These are phyloP conservation scores for Acipenser oxyrinchus DNA, from an alignment of 2,797 vertebrate species.

Conservation along the genomic window DNA sequence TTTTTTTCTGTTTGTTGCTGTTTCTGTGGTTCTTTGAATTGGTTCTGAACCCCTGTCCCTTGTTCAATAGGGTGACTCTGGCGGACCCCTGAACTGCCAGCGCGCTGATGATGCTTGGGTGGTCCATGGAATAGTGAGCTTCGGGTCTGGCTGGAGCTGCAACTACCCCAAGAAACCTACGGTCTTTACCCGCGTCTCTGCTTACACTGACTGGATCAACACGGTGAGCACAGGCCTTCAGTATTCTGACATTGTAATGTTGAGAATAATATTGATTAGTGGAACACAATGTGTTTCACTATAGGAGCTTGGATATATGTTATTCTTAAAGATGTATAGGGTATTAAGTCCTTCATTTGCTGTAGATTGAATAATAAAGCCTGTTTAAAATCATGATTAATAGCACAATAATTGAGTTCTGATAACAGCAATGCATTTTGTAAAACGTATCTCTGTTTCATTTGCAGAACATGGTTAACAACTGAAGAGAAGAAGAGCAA, in stretches of 20 bases:
- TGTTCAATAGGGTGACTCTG: constrained; percentile 70
- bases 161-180: constrained; percentile 74
- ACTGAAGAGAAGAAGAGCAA: constrained; percentile 27
- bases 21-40: background rate
- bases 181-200: constrained; percentile 75
- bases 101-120: constrained; percentile 58
- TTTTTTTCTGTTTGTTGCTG: no score
- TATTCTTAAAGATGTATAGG: constrained; percentile 24
- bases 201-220: constrained; percentile 70
- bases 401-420: background rate
- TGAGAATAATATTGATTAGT: no score
- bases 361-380: constrained; percentile 31
- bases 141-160: constrained; percentile 69
- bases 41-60: background rate
- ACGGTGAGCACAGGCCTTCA: constrained; percentile 42
- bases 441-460: background rate
- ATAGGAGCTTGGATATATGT: no score
- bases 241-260: no score
- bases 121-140: constrained; percentile 75
- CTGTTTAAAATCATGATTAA: background rate
- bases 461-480: constrained; percentile 37
- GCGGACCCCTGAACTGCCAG: constrained; percentile 76
- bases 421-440: background rate
- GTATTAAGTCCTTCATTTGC: constrained; percentile 31
- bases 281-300: no score